These are phyloP conservation scores for Pterostichus niger DNA, from an alignment of 2,888 invertebrate species.

Conservation along the genomic window DNA sequence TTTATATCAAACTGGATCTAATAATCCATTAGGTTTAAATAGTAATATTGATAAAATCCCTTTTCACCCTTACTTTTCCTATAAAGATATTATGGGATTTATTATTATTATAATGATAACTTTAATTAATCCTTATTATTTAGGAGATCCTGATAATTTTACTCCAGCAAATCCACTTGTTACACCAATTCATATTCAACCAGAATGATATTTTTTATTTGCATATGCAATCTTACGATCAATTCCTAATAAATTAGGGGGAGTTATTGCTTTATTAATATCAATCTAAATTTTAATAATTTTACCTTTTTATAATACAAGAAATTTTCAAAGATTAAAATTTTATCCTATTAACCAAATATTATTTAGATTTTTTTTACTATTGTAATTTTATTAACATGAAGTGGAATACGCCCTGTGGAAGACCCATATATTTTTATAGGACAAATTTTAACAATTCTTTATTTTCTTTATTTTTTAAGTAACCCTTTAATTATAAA, in stretches of 20 bases:
- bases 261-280: conserved; percentile 83
- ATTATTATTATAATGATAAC: conserved; percentile 78
- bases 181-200: conserved; percentile 73
- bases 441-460: too few species aligned
- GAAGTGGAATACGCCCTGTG: too few species aligned
- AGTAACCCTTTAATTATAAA: too few species aligned
- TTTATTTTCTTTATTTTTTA: too few species aligned
- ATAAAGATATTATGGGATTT: conserved; percentile 78
- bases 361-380: too few species aligned
- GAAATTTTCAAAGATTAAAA: too few species aligned
- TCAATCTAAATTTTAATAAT: conserved; percentile 84
- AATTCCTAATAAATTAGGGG: conserved; percentile 89
- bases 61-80: conserved; percentile 82
- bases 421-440: conserved; percentile 72
- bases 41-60: conserved; percentile 85
- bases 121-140: conserved; percentile 33
- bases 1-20: conserved; percentile 84
- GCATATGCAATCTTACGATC: conserved; percentile 87
- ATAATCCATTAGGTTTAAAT: conserved; percentile 83
- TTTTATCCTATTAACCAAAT: too few species aligned
- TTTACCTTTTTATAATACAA: too few species aligned
- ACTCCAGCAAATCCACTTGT: conserved; percentile 84
- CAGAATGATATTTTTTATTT: conserved; percentile 90
- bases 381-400: too few species aligned
- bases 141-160: conserved; percentile 86